Percentiles rank a stretch among this genome's conserved stretches.
Conservation (phyloP, 2,797 vertebrate genomes). For the Hippopotamyrus pictus region DNA sequence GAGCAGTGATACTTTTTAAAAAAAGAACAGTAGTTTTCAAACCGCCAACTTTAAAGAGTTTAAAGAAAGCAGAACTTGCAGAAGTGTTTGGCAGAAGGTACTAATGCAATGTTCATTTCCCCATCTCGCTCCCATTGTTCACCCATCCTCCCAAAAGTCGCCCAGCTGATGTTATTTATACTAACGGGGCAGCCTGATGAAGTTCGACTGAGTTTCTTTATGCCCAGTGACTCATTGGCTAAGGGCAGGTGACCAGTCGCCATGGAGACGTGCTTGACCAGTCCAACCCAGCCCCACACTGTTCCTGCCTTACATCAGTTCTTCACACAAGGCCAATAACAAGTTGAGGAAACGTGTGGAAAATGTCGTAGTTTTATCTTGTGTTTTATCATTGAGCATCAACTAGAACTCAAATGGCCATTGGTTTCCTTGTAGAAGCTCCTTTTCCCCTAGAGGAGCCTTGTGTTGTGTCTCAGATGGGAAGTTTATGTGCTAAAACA, state of each 20-base stretch:
- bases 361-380: background rate
- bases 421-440: background rate
- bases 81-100: background rate
- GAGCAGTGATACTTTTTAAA: background rate
- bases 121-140: background rate
- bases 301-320: background rate
- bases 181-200: background rate
- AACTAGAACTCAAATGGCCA: background rate
- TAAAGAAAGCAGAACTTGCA: background rate
- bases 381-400: background rate
- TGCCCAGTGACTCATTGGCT: background rate
- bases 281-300: background rate
- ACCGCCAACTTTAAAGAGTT: background rate
- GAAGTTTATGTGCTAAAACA: background rate
- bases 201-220: background rate
- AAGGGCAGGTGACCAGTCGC: background rate
- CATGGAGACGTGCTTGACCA: background rate
- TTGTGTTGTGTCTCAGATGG: background rate
- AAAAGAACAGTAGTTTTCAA: background rate
- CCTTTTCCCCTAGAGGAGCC: background rate
- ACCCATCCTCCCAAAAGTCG: background rate
- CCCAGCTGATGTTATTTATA: background rate
- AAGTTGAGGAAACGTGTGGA: background rate
- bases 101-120: background rate
- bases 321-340: background rate